Conservation (phyloP, 2,888 invertebrate species). For the Pardosa pseudoannulata region DNA sequence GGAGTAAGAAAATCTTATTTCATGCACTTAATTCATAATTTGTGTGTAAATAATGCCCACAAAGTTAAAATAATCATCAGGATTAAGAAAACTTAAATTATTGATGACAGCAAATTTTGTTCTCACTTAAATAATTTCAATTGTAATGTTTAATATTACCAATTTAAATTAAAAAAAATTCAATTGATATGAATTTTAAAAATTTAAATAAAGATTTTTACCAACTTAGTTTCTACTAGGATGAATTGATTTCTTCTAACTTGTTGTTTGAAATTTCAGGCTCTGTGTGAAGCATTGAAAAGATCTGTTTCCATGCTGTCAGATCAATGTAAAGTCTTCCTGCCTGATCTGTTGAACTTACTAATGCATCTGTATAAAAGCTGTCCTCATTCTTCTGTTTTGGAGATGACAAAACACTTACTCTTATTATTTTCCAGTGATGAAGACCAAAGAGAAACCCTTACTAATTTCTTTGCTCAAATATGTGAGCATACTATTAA, state of each 20-base stretch:
- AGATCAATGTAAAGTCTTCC: slow-evolving; percentile 84
- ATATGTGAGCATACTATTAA: slow-evolving; percentile 76
- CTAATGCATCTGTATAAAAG: slow-evolving; percentile 84
- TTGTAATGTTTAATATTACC: too few species aligned
- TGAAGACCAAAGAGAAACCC: slow-evolving; percentile 74
- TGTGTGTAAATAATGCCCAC: too few species aligned
- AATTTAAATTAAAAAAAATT: too few species aligned
- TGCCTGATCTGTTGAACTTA: slow-evolving; percentile 84
- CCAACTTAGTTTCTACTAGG: too few species aligned
- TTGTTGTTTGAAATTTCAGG: slow-evolving; percentile 80
- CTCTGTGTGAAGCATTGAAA: slow-evolving; percentile 85
- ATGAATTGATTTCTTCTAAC: neutral
- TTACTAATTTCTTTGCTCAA: slow-evolving; percentile 78
- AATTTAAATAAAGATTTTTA: too few species aligned
- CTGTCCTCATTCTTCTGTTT: slow-evolving; percentile 83
- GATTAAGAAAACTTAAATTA: too few species aligned
- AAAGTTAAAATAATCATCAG: too few species aligned
- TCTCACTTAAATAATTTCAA: too few species aligned
- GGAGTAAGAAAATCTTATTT: too few species aligned
- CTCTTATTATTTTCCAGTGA: slow-evolving; percentile 78
- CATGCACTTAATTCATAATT: too few species aligned
- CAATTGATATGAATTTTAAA: too few species aligned
- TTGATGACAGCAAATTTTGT: too few species aligned
- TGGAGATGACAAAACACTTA: slow-evolving; percentile 86
- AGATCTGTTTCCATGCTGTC: slow-evolving; percentile 85